Conservation (phyloP, 1,140 invertebrate genomes). For the Myzus persicae region DNA sequence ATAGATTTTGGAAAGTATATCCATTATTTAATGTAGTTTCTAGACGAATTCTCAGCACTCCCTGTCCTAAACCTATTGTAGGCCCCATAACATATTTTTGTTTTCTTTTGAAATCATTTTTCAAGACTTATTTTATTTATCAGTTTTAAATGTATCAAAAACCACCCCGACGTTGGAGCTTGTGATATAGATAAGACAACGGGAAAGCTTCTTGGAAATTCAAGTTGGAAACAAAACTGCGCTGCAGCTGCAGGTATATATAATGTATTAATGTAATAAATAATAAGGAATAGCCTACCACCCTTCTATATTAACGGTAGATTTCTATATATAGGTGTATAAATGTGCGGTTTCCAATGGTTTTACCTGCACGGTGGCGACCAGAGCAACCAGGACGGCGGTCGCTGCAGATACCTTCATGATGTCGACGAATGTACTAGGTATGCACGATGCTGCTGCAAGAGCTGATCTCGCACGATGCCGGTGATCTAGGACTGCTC, state of each 20-base stretch:
- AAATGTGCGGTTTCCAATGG: background rate
- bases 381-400: conserved; percentile 50
- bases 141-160: background rate
- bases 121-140: too few species aligned
- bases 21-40: too few species aligned
- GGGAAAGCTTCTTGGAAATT: background rate
- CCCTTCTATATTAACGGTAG: background rate
- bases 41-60: too few species aligned
- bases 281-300: background rate
- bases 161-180: background rate
- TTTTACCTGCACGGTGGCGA: conserved; percentile 49
- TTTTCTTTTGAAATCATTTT: background rate
- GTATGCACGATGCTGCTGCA: background rate
- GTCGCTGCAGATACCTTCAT: conserved; percentile 51
- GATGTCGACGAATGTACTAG: background rate
- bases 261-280: background rate
- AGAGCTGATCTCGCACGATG: background rate
- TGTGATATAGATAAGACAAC: background rate
- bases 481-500: background rate
- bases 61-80: too few species aligned
- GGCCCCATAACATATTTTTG: too few species aligned
- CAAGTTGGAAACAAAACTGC: background rate
- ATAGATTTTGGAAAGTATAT: background rate
- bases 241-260: background rate
- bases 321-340: background rate